Evolutionary conservation across 1,140 invertebrate species (phyloP).

Genomic region (Ditylenchus dipsaci): DNA sequence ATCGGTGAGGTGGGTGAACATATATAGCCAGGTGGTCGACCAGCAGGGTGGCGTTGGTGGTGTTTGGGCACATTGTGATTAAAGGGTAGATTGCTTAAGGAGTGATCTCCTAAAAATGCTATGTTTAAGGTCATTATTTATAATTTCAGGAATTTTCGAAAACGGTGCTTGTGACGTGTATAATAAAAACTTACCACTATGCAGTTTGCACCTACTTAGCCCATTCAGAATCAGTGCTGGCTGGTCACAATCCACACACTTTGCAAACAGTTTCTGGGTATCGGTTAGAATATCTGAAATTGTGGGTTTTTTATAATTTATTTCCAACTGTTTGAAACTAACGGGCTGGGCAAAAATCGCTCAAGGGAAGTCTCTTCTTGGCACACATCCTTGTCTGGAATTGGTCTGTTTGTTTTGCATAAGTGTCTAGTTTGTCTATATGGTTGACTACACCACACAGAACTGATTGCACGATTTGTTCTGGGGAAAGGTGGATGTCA

Average conservation of each 20-base stretch:
- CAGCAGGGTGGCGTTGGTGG: background rate
- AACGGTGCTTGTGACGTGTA: too few relatives aligned
- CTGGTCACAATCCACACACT: slow-evolving; percentile 8
- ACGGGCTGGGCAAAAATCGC: slow-evolving; percentile 9
- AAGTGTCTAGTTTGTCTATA: background rate
- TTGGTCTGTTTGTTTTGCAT: background rate
- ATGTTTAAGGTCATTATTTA: background rate
- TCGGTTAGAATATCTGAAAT: background rate
- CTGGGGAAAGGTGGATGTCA: background rate
- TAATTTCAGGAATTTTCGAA: too few relatives aligned
- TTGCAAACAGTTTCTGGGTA: background rate
- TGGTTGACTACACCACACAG: background rate
- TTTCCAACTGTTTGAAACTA: background rate
- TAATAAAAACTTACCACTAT: background rate
- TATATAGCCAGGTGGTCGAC: background rate
- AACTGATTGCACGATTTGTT: background rate
- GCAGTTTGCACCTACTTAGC: background rate
- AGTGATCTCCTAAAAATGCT: background rate
- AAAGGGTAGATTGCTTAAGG: background rate
- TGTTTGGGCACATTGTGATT: background rate
- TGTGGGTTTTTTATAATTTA: too few relatives aligned
- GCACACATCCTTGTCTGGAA: background rate
- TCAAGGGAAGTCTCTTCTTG: background rate
- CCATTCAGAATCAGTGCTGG: background rate
- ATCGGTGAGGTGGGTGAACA: background rate